Percentiles rank a stretch among this genome's conserved stretches.
phyloP scores from a whole-genome alignment of 2,888 invertebrate species.

The Lucinisca nassula region DNA sequence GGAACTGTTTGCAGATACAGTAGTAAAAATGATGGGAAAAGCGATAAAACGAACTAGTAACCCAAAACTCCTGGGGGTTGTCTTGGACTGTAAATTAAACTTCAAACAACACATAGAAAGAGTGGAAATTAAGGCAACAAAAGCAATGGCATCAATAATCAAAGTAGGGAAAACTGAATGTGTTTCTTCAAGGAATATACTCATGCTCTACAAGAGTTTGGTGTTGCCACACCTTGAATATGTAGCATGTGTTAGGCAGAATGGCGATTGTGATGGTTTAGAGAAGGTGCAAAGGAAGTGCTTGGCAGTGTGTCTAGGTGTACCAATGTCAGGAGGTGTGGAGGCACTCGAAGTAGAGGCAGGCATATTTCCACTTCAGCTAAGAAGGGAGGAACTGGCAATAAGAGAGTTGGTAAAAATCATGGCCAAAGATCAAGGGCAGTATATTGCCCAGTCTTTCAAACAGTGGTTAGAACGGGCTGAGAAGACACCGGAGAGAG shows the following conservation, averaged over 20 bases:
- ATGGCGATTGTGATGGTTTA: neutral
- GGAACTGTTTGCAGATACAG: neutral
- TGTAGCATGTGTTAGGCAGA: constrained; percentile 34
- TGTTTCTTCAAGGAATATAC: neutral
- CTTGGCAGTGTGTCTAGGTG: constrained; percentile 15
- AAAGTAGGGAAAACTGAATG: neutral
- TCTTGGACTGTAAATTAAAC: constrained; percentile 16
- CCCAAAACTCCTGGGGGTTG: constrained; percentile 18
- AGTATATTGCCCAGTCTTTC: neutral
- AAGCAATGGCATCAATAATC: neutral
- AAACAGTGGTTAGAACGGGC: neutral
- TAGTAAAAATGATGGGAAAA: neutral
- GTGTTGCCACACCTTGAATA: constrained; percentile 33
- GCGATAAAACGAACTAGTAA: neutral
- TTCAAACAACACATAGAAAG: constrained; percentile 14
- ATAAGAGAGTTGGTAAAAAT: constrained; percentile 20
- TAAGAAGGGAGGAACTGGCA: constrained; percentile 18
- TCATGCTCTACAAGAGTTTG: constrained; percentile 5
- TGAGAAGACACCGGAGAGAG: neutral
- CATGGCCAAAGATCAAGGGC: neutral
- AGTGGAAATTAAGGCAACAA: neutral
- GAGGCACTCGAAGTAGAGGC: constrained; percentile 18
- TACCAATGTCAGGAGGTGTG: neutral
- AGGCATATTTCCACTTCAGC: constrained; percentile 20
- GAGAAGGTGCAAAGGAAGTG: constrained; percentile 28